Evolutionary conservation across 2,113 vertebrate genomes (phyloP).

Genomic region (Bucco capensis): DNA sequence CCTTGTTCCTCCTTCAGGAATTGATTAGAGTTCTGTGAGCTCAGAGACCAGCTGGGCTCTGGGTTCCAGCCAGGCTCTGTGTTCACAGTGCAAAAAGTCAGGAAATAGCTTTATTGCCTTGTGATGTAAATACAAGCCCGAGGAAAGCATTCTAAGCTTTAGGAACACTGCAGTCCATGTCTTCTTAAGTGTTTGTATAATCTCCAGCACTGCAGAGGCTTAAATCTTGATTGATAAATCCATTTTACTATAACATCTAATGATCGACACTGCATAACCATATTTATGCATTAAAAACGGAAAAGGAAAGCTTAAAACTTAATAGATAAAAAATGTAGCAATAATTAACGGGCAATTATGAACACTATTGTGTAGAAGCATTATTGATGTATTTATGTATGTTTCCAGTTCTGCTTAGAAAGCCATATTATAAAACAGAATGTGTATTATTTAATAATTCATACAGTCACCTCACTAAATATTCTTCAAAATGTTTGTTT

Average conservation of each 20-base stretch:
- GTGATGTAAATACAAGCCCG: slow-evolving; percentile 34
- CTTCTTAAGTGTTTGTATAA: background rate
- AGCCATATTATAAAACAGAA: background rate
- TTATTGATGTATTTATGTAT: background rate
- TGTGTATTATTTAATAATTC: slow-evolving; percentile 15
- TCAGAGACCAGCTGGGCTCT: slow-evolving; percentile 33
- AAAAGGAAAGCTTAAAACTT: background rate
- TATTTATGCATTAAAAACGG: background rate
- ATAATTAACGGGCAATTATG: background rate
- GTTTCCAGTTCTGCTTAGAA: background rate
- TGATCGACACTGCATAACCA: background rate
- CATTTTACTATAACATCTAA: background rate
- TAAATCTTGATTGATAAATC: background rate
- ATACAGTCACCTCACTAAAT: background rate
- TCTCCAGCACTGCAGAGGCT: background rate
- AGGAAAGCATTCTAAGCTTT: slow-evolving; percentile 6
- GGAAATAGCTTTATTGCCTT: slow-evolving; percentile 44
- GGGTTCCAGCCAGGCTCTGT: slow-evolving; percentile 10
- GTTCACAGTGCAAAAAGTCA: slow-evolving; percentile 19
- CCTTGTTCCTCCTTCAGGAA: slow-evolving; percentile 35
- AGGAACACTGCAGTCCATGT: background rate
- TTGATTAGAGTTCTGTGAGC: background rate
- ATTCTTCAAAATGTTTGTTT: background rate
- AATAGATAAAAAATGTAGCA: background rate
- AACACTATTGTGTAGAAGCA: background rate